phyloP scores from a whole-genome alignment of 35 echinoderm and acorn worm genomes.

The Chiridota heheva region DNA sequence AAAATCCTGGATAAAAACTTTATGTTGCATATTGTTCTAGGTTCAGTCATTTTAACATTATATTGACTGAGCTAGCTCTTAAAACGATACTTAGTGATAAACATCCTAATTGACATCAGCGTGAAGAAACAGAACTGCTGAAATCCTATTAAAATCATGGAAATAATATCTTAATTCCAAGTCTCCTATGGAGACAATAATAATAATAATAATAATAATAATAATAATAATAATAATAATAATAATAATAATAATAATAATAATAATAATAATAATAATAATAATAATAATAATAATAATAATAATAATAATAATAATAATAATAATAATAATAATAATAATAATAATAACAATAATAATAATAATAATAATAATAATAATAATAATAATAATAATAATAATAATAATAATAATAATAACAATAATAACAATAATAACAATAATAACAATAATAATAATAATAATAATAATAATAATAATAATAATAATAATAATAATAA shows the following conservation, averaged over 20 bases:
- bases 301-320: conserved; percentile 5
- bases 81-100: too few relatives aligned
- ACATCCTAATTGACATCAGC: too few relatives aligned
- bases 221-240: conserved; percentile 5
- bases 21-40: too few relatives aligned
- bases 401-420: conserved; percentile 5
- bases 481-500: conserved; percentile 5
- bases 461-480: conserved; percentile 2
- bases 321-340: conserved; percentile 2
- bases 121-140: neutral
- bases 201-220: conserved; percentile 2
- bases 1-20: too few relatives aligned
- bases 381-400: conserved; percentile 2
- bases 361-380: conserved; percentile 5
- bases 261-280: conserved; percentile 2
- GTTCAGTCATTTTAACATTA: too few relatives aligned
- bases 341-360: neutral
- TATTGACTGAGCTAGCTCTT: too few relatives aligned
- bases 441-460: neutral
- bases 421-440: neutral
- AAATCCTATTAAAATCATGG: neutral
- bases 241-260: conserved; percentile 2
- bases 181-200: neutral
- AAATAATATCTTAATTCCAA: neutral
- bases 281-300: conserved; percentile 2